Base-by-base conservation (phyloP, 2,888 invertebrate species). In the Mellilla xanthometata region DNA sequence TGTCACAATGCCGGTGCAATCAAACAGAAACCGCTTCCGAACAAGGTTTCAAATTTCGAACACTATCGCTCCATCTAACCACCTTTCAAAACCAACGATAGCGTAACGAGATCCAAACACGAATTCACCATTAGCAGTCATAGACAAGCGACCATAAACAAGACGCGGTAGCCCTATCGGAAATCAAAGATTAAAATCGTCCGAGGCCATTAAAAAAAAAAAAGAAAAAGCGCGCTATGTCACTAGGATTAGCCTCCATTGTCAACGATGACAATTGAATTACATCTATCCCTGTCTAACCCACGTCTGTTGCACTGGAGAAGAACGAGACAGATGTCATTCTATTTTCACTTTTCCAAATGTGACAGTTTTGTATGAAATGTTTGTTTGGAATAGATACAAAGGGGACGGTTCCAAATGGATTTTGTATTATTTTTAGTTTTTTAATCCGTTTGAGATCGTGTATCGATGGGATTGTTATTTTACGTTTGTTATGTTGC, bases 311-410 rank as follows among this genome's bases (percentile, higher is more conserved):
- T 27, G 40, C 32, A 41, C 23, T 40, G 31, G 55, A 36, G 40
- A 49, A 45, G 72, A 84, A 57, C 54, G 83, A 68, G 86, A 81
- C 68, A 58, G 74, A 60, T 61, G 66, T 62, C 36, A 28, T 28
- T 35, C 59, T 83, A 79, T 84, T 86, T 81, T 83, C 81, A 79
- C 81, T 85, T 81, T 81, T 81, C 80, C 80, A 84, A 81, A 86
- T 86, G 84, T 85, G 86, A 87, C 88, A 88, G 86, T 81, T 84
- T 36, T 80, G 73, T 83, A 79, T 83, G 83, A 81, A 80, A 81
- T 82, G 81, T 86, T 84, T 87, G 87, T 87, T 85, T 86, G 83
- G 69, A 73, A 67, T 76, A 72, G 69, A 50, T 68, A 79, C 75
- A 82, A 82, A 76, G 74, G 77, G 73, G 70, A 76, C 52, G 52